These are phyloP conservation scores for Lacanobia oleracea DNA, from an alignment of 2,888 invertebrate genomes.

Conservation along the genomic window DNA sequence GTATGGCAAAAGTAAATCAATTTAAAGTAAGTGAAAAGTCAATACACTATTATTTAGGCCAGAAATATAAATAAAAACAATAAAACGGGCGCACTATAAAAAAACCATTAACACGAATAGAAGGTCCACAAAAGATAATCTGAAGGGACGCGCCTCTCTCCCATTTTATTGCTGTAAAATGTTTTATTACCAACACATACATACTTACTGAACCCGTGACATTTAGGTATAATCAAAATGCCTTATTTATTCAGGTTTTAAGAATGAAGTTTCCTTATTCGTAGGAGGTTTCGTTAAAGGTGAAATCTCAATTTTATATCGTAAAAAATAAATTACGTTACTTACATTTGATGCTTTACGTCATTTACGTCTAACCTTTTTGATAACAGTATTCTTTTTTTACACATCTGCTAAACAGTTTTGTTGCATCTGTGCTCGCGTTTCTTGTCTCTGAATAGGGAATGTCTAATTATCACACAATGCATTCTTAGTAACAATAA, in stretches of 20 bases:
- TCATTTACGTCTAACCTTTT: too few species aligned
- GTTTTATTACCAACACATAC: slow-evolving; percentile 16
- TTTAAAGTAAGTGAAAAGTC: too few species aligned
- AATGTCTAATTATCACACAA: too few species aligned
- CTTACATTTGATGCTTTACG: neutral
- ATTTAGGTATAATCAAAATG: slow-evolving; percentile 12
- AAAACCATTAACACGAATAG: slow-evolving; percentile 28
- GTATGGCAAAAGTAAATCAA: too few species aligned
- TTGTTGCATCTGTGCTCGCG: too few species aligned
- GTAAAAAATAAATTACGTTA: neutral
- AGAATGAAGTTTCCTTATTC: neutral
- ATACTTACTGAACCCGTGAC: slow-evolving; percentile 12
- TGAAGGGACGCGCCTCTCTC: slow-evolving; percentile 16
- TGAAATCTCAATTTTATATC: neutral
- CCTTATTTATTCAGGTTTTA: neutral
- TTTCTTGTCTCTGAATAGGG: too few species aligned
- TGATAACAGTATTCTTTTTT: too few species aligned
- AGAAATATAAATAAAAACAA: slow-evolving; percentile 17
- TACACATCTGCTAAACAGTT: too few species aligned
- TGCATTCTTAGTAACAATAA: too few species aligned
- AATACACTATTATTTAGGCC: slow-evolving; percentile 12
- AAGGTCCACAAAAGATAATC: slow-evolving; percentile 29
- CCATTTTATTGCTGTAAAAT: slow-evolving; percentile 36
- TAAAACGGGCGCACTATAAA: slow-evolving; percentile 25
- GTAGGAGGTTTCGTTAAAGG: neutral